Evolutionary conservation across 2,888 invertebrate genomes (phyloP), one percentile per base, ranked within the genome.

Genomic region (Brachylomia viminalis): DNA sequence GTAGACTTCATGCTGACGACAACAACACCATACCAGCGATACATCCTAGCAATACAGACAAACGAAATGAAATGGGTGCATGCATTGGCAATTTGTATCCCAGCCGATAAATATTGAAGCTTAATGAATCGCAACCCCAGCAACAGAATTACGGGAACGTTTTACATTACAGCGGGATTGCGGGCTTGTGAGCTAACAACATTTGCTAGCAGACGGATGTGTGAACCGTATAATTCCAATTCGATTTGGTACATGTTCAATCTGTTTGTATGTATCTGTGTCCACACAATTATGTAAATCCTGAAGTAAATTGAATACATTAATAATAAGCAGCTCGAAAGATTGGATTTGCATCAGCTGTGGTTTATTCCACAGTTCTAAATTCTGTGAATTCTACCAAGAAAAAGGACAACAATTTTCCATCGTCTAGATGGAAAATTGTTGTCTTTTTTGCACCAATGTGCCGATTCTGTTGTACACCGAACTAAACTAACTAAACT

Each of bases 141-240:
- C 77, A 67, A 73, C 71, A 72, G 76, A 76, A 87, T 87, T 83
- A 87, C 76, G 70, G 72, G 77, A 70, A 82, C 78, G 81, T 84
- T 88, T 88, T 82, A 78, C 84, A 86, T 87, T 87, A 89, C 84
- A 77, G 74, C 85, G 84, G 82, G 45, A 81, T 58, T 77, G 71
- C 82, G 85, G 85, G 88, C 91, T 92, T 91, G 90, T 84, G 76
- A 85, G 83, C 82, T 92, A 92, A 92, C 87, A 82, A 85, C 79
- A 83, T 92, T 92, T 90, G 82, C 78, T 69, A 81, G 84, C 86
- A 89, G 90, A 90, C 91, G 87, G 77, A 80, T 82, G 79, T 86
- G 85, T 82, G 80, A 79, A 79, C 79, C 86, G 85, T 86, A 82
- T 88, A 83, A 90, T 89, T 86, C 83, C 70, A 79, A 86, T 86